Evolutionary conservation across 2,888 invertebrate genomes (phyloP).

Genomic region (Anthoptus insignis): DNA sequence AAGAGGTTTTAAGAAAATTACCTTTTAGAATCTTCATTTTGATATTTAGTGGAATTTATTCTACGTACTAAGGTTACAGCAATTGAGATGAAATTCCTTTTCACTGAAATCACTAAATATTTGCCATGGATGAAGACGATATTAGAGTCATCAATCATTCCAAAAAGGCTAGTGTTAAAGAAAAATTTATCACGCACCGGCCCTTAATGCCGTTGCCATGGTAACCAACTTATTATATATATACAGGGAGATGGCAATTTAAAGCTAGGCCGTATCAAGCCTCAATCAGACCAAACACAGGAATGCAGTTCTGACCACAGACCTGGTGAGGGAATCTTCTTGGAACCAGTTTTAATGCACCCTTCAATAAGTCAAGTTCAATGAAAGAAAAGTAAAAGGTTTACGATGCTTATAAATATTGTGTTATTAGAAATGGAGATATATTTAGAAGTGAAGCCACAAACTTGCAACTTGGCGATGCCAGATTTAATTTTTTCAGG

Average conservation of each 20-base stretch:
- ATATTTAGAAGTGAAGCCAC: no score
- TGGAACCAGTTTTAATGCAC: conserved; percentile 69
- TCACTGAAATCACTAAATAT: not conserved
- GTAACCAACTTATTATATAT: conserved; percentile 32
- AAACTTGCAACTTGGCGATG: no score
- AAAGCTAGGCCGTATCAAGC: conserved; percentile 65
- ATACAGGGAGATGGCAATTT: conserved; percentile 59
- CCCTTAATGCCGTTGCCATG: not conserved
- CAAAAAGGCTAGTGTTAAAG: conserved; percentile 8
- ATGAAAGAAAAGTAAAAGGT: conserved; percentile 51
- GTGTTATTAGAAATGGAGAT: not conserved
- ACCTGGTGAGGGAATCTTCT: conserved; percentile 75
- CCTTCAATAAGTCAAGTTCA: conserved; percentile 56
- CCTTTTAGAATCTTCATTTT: no score
- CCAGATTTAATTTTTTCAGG: no score
- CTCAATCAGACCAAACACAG: conserved; percentile 67
- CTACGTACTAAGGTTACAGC: no score
- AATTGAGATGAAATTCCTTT: not conserved
- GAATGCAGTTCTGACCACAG: conserved; percentile 65
- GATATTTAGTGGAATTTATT: no score
- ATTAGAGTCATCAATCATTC: conserved; percentile 17
- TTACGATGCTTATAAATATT: not conserved
- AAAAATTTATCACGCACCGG: conserved; percentile 24
- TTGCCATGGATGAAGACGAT: not conserved
- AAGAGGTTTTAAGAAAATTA: no score